Evolutionary conservation across 1,140 invertebrate genomes (phyloP).

Genomic region (Melanaphis sacchari): DNA sequence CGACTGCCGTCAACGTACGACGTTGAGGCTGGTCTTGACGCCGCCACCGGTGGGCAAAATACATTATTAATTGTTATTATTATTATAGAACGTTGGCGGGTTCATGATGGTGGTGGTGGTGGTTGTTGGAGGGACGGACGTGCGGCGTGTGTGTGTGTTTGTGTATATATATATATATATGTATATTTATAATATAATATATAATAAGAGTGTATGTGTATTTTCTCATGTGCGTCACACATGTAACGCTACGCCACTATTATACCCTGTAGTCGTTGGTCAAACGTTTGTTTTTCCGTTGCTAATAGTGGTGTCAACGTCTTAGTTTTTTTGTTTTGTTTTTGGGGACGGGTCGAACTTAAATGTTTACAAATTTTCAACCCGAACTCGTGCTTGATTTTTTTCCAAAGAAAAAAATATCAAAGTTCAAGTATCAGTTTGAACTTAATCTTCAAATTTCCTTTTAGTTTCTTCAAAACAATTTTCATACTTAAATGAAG

Average conservation of each 20-base stretch:
- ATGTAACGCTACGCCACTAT: background rate
- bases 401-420: background rate
- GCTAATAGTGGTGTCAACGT: background rate
- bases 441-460: too few relatives aligned
- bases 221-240: background rate
- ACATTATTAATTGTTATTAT: background rate
- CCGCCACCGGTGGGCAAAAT: background rate
- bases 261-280: too few relatives aligned
- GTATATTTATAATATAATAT: background rate
- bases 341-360: background rate
- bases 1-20: constrained; percentile 6
- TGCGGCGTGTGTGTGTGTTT: background rate
- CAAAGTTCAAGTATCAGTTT: too few relatives aligned
- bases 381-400: background rate
- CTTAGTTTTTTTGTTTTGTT: too few relatives aligned
- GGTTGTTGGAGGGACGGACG: background rate
- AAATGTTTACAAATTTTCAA: background rate
- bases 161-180: background rate
- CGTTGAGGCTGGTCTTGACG: constrained; percentile 40
- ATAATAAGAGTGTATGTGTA: background rate
- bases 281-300: background rate
- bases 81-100: background rate
- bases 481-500: too few relatives aligned
- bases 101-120: background rate
- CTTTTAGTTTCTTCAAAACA: too few relatives aligned